Percentiles rank a stretch among this genome's conserved stretches.
phyloP scores from a whole-genome alignment of 2,888 invertebrate genomes.

The Dioctria linearis region DNA sequence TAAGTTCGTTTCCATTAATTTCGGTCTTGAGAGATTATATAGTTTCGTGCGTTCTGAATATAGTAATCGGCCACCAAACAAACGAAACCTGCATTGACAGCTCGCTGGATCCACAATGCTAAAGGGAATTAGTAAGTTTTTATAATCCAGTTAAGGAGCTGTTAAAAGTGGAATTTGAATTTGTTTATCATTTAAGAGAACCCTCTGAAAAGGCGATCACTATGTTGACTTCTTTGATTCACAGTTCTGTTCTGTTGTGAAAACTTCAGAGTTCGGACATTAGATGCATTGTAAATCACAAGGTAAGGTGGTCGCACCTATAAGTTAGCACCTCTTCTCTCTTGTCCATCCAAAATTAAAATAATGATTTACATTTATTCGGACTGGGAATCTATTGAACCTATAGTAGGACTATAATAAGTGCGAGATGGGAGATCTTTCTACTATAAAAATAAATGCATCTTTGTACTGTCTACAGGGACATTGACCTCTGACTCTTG shows the following conservation, averaged over 20 bases:
- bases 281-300: neutral
- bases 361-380: slow-evolving; percentile 42
- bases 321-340: slow-evolving; percentile 22
- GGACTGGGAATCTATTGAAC: slow-evolving; percentile 1
- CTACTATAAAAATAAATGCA: slow-evolving; percentile 6
- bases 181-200: slow-evolving; percentile 8
- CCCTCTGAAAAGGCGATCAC: neutral
- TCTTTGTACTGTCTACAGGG: slow-evolving; percentile 2
- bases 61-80: neutral
- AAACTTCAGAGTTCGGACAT: neutral
- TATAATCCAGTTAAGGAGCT: slow-evolving; percentile 16
- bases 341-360: slow-evolving; percentile 9
- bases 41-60: neutral
- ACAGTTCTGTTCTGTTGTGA: neutral
- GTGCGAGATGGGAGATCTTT: neutral
- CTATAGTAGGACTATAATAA: neutral
- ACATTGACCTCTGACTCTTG: slow-evolving; percentile 20
- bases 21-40: neutral
- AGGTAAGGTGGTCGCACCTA: slow-evolving; percentile 33
- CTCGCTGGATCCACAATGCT: no score
- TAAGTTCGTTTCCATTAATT: slow-evolving; percentile 38
- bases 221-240: neutral
- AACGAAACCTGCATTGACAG: neutral
- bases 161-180: slow-evolving; percentile 13
- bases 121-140: slow-evolving; percentile 11